Evolutionary conservation across 2,888 invertebrate species (phyloP), one percentile per base, ranked within the genome.

Genomic region (Cerceris rybyensis): DNA sequence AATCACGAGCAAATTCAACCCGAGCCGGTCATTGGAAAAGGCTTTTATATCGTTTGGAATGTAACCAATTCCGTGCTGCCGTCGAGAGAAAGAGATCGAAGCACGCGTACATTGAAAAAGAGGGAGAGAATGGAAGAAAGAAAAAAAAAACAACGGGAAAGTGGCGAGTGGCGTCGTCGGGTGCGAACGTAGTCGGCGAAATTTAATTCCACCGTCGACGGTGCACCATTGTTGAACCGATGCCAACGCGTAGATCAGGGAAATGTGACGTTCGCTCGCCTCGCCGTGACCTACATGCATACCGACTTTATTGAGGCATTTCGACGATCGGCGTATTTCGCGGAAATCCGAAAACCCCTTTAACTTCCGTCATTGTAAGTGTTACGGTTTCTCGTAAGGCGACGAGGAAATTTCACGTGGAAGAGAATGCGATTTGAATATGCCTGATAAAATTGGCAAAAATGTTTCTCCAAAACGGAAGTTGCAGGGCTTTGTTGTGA

Each of bases 261-360:
- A 80, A 84, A 84, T 77, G 84, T 73, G 74, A 76, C 72, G 78
- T 76, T 67, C 66, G 71, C 63, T 75, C 78, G 79, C 60, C 75
- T 82, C 71, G 78, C 86, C 86, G 74, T 85, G 85, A 85, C 85
- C 85, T 86, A 85, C 84, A 86, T 86, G 85, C 84, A 79, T 82
- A 70, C 86, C 84, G 64, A 60, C 65, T 80, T 85, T 85, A 85
- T 84, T 74, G 85, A 82, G 86, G 80, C 70, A 82, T 84, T 81
- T 74, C 81, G 59, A 64, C 58, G 16, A n/a, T 43, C 59, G 17
- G 52, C 13, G 57, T 71, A 16, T 16, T 60, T 64, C 57, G 28
- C 41, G 8, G 42, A 50, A 39, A 7, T 41, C 57, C 55, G 46
- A 17, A 76, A 54, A 28, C 60, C 55, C 7, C 0, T 7, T 42